Conservation (phyloP, 2,797 vertebrate species). For the Gouania willdenowi region DNA sequence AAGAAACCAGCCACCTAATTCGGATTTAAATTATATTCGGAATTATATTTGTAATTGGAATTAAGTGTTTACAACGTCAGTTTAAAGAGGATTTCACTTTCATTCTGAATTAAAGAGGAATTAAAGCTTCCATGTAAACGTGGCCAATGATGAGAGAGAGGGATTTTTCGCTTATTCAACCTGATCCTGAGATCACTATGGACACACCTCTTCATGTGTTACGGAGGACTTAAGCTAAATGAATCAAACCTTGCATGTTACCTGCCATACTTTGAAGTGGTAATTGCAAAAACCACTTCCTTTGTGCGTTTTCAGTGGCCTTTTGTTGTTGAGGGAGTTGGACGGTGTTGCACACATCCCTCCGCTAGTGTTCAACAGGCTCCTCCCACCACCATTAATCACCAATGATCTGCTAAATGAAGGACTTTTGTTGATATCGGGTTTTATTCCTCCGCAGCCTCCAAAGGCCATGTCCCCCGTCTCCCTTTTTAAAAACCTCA, state of each 20-base stretch:
- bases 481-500: constrained; percentile 49
- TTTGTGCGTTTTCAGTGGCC: constrained; percentile 32
- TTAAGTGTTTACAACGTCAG: too few species aligned
- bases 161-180: too few species aligned
- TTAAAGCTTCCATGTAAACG: too few species aligned
- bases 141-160: too few species aligned
- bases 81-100: too few species aligned
- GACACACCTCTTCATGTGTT: constrained; percentile 74
- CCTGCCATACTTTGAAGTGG: constrained; percentile 77
- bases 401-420: constrained; percentile 53
- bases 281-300: constrained; percentile 69
- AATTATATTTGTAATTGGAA: too few species aligned
- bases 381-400: constrained; percentile 52
- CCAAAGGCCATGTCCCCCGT: constrained; percentile 22
- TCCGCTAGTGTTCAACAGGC: constrained; percentile 25
- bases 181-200: constrained; percentile 54
- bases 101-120: too few species aligned
- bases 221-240: constrained; percentile 79
- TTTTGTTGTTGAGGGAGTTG: constrained; percentile 57
- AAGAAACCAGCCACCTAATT: too few species aligned
- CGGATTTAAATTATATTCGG: too few species aligned
- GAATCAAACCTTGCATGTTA: constrained; percentile 77
- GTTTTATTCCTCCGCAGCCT: constrained; percentile 54
- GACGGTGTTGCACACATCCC: constrained; percentile 27
- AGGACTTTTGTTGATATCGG: constrained; percentile 64